phyloP scores from a whole-genome alignment of 2,888 invertebrate genomes.

The Leucoma salicis region DNA sequence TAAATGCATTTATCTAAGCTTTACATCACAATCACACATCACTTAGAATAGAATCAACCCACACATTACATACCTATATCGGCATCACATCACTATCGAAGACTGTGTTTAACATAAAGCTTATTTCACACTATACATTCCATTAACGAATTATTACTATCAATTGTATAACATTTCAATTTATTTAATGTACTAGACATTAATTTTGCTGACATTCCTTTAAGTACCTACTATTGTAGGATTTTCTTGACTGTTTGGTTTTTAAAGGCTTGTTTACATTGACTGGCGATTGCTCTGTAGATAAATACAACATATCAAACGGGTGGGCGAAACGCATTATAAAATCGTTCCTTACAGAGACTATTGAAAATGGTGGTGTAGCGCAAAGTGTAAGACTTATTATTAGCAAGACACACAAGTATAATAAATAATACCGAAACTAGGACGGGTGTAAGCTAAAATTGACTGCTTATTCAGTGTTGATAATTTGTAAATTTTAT shows the following conservation, averaged over 20 bases:
- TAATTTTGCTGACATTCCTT: conserved; percentile 23
- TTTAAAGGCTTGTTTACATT: conserved; percentile 23
- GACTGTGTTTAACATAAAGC: conserved; percentile 23
- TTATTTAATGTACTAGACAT: conserved; percentile 21
- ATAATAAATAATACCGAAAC: too few species aligned
- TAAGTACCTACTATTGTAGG: conserved; percentile 22
- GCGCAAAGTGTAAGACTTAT: not conserved
- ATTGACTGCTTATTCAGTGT: too few species aligned
- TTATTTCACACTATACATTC: conserved; percentile 20
- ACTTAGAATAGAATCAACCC: conserved; percentile 1
- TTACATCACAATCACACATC: not conserved
- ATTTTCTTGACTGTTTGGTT: conserved; percentile 29
- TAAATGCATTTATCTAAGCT: not conserved
- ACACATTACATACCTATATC: not conserved
- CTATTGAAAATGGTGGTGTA: not conserved
- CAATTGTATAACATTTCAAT: conserved; percentile 21
- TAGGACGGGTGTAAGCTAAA: too few species aligned
- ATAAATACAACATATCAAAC: conserved; percentile 15
- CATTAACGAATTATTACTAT: conserved; percentile 17
- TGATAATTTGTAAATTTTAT: too few species aligned
- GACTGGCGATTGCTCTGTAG: conserved; percentile 18
- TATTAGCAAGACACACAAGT: too few species aligned
- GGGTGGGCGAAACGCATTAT: conserved; percentile 16
- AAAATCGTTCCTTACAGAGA: not conserved
- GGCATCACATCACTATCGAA: conserved; percentile 11